phyloP scores from a whole-genome alignment of 2,113 vertebrate species.

The Glaucidium brasilianum region DNA sequence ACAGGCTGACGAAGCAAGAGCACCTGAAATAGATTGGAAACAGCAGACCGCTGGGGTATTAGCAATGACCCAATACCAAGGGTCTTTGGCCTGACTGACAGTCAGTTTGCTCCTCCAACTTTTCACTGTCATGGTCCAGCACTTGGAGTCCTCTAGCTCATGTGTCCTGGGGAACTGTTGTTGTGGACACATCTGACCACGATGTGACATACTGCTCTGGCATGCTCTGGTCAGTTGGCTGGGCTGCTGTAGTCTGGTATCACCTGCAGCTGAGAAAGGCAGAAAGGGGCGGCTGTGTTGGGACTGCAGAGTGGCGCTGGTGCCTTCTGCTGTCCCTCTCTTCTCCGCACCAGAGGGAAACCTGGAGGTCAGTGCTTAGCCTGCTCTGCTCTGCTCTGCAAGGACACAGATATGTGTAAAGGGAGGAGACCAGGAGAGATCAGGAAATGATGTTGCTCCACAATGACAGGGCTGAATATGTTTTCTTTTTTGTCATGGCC shows the following conservation, averaged over 20 bases:
- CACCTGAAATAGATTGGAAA: not conserved
- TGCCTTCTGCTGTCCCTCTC: not conserved
- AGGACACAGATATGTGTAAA: not conserved
- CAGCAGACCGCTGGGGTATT: not conserved
- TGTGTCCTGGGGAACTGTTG: not conserved
- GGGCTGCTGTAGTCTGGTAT: not conserved
- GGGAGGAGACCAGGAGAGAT: not conserved
- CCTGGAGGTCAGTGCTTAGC: not conserved
- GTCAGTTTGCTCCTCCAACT: not conserved
- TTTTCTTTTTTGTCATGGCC: not conserved
- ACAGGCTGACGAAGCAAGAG: not conserved
- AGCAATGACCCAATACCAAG: not conserved
- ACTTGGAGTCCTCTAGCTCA: not conserved
- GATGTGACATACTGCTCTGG: accelerated
- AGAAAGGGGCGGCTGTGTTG: not conserved
- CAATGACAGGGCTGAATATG: not conserved
- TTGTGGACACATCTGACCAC: not conserved
- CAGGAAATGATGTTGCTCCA: not conserved
- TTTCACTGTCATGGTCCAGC: not conserved
- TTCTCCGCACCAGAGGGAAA: not conserved
- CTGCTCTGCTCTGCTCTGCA: not conserved
- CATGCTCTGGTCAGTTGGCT: accelerated
- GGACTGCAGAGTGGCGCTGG: not conserved
- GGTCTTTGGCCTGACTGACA: not conserved
- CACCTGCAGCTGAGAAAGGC: not conserved